Evolutionary conservation across 1,140 invertebrate genomes (phyloP).

Genomic region (Paralvinella palmiformis): DNA sequence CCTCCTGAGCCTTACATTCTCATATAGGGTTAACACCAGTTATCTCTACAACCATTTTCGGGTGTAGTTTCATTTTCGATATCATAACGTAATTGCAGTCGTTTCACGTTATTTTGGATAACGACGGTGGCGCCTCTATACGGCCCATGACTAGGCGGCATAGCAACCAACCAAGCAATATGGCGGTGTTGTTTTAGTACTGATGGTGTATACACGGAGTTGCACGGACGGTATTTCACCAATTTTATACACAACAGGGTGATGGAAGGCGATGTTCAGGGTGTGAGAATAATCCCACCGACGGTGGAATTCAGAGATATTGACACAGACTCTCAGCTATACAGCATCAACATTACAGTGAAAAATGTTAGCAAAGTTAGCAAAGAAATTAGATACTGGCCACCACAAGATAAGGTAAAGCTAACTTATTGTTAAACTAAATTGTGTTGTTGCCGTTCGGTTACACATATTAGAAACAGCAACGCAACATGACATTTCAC

Average conservation of each 20-base stretch:
- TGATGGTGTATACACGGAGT: too few species aligned
- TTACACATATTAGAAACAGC: too few species aligned
- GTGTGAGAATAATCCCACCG: constrained; percentile 40
- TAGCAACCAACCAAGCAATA: constrained; percentile 7
- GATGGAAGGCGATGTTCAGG: constrained; percentile 43
- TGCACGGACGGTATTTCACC: not conserved
- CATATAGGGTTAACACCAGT: too few species aligned
- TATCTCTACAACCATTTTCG: too few species aligned
- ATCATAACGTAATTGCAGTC: too few species aligned
- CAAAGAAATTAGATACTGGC: constrained; percentile 43
- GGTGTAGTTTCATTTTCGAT: too few species aligned
- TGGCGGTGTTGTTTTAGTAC: too few species aligned
- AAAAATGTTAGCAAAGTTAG: constrained; percentile 43
- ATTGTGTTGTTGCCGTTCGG: not conserved
- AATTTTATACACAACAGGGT: too few species aligned
- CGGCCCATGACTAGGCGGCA: too few species aligned
- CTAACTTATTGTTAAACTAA: not conserved
- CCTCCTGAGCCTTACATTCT: too few species aligned
- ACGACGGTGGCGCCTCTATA: too few species aligned
- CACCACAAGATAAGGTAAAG: constrained; percentile 43
- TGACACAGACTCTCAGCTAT: constrained; percentile 29
- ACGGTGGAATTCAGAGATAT: constrained; percentile 41
- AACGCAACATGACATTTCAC: not conserved
- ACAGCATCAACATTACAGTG: constrained; percentile 37
- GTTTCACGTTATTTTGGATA: too few species aligned